Base-by-base conservation (phyloP, 2,113 vertebrate genomes). In the Phyllopteryx taeniolatus region DNA sequence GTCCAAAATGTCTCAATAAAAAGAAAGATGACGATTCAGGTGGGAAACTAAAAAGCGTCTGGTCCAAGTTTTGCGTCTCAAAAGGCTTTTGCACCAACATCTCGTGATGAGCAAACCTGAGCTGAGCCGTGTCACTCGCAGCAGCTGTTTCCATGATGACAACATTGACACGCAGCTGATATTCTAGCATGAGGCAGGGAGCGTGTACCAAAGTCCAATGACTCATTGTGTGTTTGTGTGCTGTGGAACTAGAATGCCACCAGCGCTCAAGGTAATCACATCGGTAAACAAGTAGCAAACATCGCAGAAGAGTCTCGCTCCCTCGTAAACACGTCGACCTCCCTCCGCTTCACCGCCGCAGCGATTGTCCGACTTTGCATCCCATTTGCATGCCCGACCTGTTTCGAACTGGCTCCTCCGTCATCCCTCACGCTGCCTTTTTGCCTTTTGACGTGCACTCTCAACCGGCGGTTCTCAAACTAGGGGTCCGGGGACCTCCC, bases 291-390 rank as follows among this genome's bases (percentile, higher is more conserved):
- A 78, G 84, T 78, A 73, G 42, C 68, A 76, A 82, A 67, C 75
- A 75, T 77, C 70, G 61, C 68, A 72, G 74, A 54, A 43, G 60
- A 80, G 68, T 68, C 39, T 66, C 63, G 61, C 77, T 72, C 64
- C 31, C 67, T 46, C 60, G 71, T 43, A 60, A 75, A 82, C 75
- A 69, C 67, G 73, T 76, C 0, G 57, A 56, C 54, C n/a, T 57
- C 73, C 75, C 79, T 83, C 44, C 78, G 82, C 78, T 69, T 61
- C 44, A 61, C 64, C 59, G 61, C 54, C 60, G 35, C 81, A 73
- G 83, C 79, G 90, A 78, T 85, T 85, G 81, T 88, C 74, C 78
- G 83, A 33, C 68, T 91, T 92, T 92, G 86, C 90, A 91, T 92
- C 75, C 1, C 0, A 87, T 93, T 92, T 92, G 89, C 91, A 92